Evolutionary conservation across 2,888 invertebrate genomes (phyloP).

Genomic region (Torymus auratus): DNA sequence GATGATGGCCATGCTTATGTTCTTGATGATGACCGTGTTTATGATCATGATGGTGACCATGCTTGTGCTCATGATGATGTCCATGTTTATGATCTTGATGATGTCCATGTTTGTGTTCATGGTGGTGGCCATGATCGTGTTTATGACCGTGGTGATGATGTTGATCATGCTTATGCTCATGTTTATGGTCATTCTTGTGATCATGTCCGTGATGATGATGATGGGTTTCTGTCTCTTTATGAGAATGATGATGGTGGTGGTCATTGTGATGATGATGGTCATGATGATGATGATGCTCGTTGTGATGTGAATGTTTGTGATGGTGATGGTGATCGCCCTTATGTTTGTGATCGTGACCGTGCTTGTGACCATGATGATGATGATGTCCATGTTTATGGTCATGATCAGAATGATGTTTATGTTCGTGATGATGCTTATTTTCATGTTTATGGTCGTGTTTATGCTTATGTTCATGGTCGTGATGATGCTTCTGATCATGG

Average conservation of each 20-base stretch:
- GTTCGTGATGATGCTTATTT: conserved; percentile 31
- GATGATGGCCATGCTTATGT: conserved; percentile 38
- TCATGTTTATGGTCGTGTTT: conserved; percentile 13
- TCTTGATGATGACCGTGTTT: conserved; percentile 32
- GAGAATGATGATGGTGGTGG: conserved; percentile 50
- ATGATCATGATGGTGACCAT: conserved; percentile 33
- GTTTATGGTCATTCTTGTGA: conserved; percentile 47
- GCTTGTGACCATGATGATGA: conserved; percentile 33
- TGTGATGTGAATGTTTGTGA: conserved; percentile 44
- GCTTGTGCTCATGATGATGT: conserved; percentile 25
- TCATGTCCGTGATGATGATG: conserved; percentile 51
- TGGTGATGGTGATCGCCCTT: conserved; percentile 53
- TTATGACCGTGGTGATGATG: conserved; percentile 30
- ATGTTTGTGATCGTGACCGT: conserved; percentile 44
- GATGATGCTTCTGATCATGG: conserved; percentile 31
- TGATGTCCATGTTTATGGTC: conserved; percentile 39
- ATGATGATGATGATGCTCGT: conserved; percentile 52
- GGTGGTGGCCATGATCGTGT: conserved; percentile 23
- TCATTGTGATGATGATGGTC: conserved; percentile 49
- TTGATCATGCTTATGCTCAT: conserved; percentile 37
- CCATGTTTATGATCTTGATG: conserved; percentile 28
- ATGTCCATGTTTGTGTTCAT: conserved; percentile 36
- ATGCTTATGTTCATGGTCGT: conserved; percentile 26
- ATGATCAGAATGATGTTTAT: conserved; percentile 33
- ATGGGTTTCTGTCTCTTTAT: conserved; percentile 49